Evolutionary conservation across 2,888 invertebrate species (phyloP), one percentile per base, ranked within the genome.

Genomic region (Dasypolia templi): DNA sequence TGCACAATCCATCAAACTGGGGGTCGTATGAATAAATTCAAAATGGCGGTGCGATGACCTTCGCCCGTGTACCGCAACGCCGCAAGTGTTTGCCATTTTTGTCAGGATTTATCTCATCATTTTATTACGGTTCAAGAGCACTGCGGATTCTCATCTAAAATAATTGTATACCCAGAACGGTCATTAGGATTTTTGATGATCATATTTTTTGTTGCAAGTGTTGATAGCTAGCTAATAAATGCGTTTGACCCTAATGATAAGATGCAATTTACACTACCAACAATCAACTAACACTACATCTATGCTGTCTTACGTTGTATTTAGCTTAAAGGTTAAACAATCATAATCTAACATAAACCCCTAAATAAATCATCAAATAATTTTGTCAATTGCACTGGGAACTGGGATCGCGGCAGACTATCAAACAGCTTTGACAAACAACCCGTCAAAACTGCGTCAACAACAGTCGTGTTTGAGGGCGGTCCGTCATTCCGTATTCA

Each of bases 31-130:
- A 84, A 79, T 84, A 79, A 79, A 72, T 77, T 70, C 63, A 87
- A 83, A 83, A 78, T 81, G 77, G 72, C 63, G 63, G 89, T 62
- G 42, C 89, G 78, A 84, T 86, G 88, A 89, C 83, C 89, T 84
- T 79, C 77, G 74, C 62, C 82, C 80, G 79, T 87, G 87, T 83
- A 87, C 74, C 74, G 72, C 72, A 73, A 75, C 79, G 76, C 72
- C 77, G 29, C 82, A 85, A 82, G 76, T 80, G 84, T 85, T 84
- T 83, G 81, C 68, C 71, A 85, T 86, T 77, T 84, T 84, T 78
- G 82, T 73, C 72, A 77, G 81, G 70, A 80, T 82, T 86, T 80
- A 86, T 86, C 85, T 79, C 70, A 80, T 83, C 32, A 80, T 80
- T 80, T 82, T 75, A 86, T 82, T 75, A 86, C 82, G 86, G 79